phyloP scores from a whole-genome alignment of 2,113 vertebrate species.

The Alethe castanea region DNA sequence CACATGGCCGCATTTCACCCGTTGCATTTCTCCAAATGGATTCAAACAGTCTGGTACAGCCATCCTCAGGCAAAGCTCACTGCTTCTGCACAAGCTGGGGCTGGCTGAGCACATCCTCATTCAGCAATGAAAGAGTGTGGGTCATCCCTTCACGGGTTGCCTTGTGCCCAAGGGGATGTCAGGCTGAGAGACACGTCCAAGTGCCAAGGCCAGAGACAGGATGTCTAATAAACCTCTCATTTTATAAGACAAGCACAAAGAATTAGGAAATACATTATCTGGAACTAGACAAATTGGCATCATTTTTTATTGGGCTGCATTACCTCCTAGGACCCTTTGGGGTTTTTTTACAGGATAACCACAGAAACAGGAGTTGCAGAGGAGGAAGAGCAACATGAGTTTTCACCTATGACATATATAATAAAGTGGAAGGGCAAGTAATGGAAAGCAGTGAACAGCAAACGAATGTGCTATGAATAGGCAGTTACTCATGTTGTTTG shows the following conservation, averaged over 20 bases:
- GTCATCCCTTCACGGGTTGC: not conserved
- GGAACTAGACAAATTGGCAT: not conserved
- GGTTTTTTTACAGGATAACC: not conserved
- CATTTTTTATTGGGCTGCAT: not conserved
- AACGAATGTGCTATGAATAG: not conserved
- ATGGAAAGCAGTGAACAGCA: not conserved
- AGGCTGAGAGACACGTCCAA: not conserved
- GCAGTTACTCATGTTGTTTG: not conserved
- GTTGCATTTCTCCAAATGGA: constrained; percentile 31
- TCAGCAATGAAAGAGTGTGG: not conserved
- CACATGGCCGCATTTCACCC: constrained; percentile 32
- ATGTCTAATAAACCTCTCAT: not conserved
- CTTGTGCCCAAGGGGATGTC: not conserved
- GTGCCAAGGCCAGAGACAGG: not conserved
- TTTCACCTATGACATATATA: not conserved
- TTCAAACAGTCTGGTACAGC: constrained; percentile 28
- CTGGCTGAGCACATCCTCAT: not conserved
- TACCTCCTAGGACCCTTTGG: not conserved
- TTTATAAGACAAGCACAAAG: not conserved
- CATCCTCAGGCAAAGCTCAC: not conserved
- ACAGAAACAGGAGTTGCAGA: not conserved
- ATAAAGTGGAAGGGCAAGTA: not conserved
- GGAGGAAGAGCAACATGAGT: not conserved
- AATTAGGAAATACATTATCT: not conserved
- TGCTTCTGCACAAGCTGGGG: not conserved